Base-by-base conservation (phyloP, 2,113 vertebrate genomes). In the Tinamus guttatus region DNA sequence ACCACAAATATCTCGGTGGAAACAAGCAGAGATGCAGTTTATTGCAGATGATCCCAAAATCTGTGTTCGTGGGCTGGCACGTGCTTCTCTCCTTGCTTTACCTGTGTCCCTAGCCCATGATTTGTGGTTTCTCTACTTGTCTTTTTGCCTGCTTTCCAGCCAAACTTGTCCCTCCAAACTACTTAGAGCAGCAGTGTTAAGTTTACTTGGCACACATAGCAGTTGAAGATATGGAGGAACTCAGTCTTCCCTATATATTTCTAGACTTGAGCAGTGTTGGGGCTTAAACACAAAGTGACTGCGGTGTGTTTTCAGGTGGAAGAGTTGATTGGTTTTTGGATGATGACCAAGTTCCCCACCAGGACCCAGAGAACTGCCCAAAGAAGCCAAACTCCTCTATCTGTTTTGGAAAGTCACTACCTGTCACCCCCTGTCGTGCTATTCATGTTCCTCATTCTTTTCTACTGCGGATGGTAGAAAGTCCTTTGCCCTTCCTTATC, bases 101-200 rank as follows among this genome's bases (percentile, higher is more conserved):
- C 67, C 87, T 41, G 25, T 21, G 15, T 32, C 9, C 2, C 8
- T 75, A 18, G 16, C 32, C 71, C 3, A 2, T 0, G 0, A 11
- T 16, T 65, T 14, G 60, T 45, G 27, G 7, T 94, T 78, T 71
- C 36, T 78, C 70, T 45, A 19, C 27, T 67, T 12, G n/a, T 18
- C 17, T 25, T 36, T 18, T 71, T 51, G 1, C 5, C 91, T 3
- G 9, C 14, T 81, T 84, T 64, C 19, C 13, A 18, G 64, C 28
- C 45, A 27, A 41, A 63, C 28, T 7, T 54, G 45, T 11, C 21
- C 68, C 16, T 70, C 6, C 22, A 45, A 1, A 40, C 27, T 75
- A 10, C 38, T 88, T 19, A 64, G 24, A 19, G 73, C 69, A 49
- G 7, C 28, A 28, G 32, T 51, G 78, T 30, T 54, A 54, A 28